Percentiles rank a stretch among this genome's conserved stretches.
These are phyloP conservation scores for Zoanthus sociatus DNA, from an alignment of 92 coral and sea anemone genomes.

Conservation along the genomic window DNA sequence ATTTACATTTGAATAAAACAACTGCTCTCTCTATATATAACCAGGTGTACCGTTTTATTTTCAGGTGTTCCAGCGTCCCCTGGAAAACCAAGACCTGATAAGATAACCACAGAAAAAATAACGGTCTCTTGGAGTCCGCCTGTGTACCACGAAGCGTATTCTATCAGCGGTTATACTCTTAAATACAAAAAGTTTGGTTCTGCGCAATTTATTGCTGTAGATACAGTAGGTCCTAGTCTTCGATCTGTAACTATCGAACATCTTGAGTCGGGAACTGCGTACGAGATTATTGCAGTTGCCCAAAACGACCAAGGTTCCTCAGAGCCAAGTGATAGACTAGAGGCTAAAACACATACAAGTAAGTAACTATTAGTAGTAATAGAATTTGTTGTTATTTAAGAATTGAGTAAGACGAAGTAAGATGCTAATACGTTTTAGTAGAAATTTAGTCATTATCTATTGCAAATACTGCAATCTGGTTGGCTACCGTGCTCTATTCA, in stretches of 20 bases:
- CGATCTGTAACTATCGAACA: neutral
- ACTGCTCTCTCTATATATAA: too few species aligned
- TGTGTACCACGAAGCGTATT: constrained; percentile 14
- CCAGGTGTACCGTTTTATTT: neutral
- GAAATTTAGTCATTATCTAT: too few species aligned
- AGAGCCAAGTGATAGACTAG: neutral
- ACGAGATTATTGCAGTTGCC: constrained; percentile 33
- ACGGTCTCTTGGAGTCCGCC: constrained; percentile 57
- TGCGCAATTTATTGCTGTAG: neutral
- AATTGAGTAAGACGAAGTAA: too few species aligned
- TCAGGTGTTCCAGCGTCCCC: constrained; percentile 52
- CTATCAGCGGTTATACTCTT: constrained; percentile 25
- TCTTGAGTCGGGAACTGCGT: constrained; percentile 32
- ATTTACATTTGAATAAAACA: too few species aligned
- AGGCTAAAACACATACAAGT: neutral
- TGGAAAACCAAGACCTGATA: constrained; percentile 35
- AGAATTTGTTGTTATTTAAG: too few species aligned
- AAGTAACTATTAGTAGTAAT: neutral
- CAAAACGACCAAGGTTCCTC: constrained; percentile 17
- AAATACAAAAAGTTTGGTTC: constrained; percentile 28
- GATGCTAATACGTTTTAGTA: too few species aligned
- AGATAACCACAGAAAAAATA: constrained; percentile 17
- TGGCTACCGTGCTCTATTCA: too few species aligned
- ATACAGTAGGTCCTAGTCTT: neutral
- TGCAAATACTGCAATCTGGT: too few species aligned